These are phyloP conservation scores for Marisa cornuarietis DNA, from an alignment of 1,140 invertebrate species.

Conservation along the genomic window DNA sequence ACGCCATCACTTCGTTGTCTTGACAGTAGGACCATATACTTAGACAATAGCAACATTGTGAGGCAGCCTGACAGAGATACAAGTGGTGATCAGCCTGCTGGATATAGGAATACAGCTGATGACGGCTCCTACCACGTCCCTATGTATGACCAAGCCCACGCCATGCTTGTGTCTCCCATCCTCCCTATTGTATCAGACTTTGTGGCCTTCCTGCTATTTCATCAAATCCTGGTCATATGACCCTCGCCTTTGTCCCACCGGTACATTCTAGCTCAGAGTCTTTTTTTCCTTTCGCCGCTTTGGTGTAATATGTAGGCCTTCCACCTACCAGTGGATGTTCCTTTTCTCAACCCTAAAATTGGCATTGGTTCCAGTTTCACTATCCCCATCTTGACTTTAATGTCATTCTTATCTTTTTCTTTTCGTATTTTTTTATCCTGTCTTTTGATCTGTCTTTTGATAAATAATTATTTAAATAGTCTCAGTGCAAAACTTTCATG, in stretches of 20 bases:
- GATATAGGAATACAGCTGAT: not conserved
- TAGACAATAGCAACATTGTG: conserved; percentile 28
- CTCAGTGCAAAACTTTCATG: too few species aligned
- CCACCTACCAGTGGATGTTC: conserved; percentile 11
- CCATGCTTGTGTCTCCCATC: not conserved
- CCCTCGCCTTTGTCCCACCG: not conserved
- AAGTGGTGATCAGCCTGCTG: conserved; percentile 25
- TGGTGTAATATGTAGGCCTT: conserved; percentile 10
- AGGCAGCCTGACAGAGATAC: conserved; percentile 6
- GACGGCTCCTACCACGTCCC: not conserved
- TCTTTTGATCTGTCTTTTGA: too few species aligned
- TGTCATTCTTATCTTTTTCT: too few species aligned
- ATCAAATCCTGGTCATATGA: conserved; percentile 2
- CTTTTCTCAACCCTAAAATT: not conserved
- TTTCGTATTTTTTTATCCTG: too few species aligned
- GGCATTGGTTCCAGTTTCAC: too few species aligned
- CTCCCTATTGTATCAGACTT: not conserved
- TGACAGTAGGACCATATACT: conserved; percentile 27
- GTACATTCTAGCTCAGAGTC: conserved; percentile 9
- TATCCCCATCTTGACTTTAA: too few species aligned
- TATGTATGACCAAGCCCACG: conserved; percentile 22
- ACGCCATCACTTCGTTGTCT: conserved; percentile 54
- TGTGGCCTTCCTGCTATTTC: conserved; percentile 18
- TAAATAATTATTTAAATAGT: too few species aligned
- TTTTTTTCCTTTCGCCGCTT: not conserved